Percentiles rank a stretch among this genome's conserved stretches.
Evolutionary conservation across 2,797 vertebrate genomes (phyloP).

Genomic region (Meriones psammophilus): DNA sequence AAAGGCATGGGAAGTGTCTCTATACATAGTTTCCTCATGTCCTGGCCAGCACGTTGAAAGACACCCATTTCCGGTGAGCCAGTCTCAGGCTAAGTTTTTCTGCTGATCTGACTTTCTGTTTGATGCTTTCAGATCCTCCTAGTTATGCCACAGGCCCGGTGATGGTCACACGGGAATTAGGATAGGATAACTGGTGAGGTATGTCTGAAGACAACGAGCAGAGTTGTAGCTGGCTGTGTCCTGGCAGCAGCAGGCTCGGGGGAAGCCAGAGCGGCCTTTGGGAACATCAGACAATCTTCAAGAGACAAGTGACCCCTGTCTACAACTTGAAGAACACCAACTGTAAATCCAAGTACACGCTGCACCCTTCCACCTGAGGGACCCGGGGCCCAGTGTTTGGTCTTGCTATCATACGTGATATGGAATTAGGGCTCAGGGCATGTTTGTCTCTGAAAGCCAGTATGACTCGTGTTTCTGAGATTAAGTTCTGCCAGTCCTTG

Average conservation of each 20-base stretch:
- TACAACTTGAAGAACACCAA: background rate
- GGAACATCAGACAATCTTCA: background rate
- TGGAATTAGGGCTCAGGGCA: constrained; percentile 12
- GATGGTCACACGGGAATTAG: background rate
- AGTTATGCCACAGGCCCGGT: background rate
- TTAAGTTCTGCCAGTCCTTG: constrained; percentile 55
- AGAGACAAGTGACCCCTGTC: background rate
- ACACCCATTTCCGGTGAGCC: background rate
- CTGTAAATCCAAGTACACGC: background rate
- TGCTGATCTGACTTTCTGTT: constrained; percentile 50
- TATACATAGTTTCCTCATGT: background rate
- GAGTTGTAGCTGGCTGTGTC: background rate
- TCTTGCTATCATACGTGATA: constrained; percentile 73
- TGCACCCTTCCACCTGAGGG: background rate
- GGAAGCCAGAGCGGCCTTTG: background rate
- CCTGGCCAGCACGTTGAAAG: background rate
- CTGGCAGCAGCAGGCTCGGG: background rate
- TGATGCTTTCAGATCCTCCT: constrained; percentile 9
- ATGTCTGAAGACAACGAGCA: background rate
- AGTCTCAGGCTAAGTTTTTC: constrained; percentile 17
- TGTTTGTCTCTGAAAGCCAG: constrained; percentile 44
- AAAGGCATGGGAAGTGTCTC: constrained; percentile 37
- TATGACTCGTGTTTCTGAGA: constrained; percentile 40
- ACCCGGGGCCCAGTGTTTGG: constrained; percentile 43
- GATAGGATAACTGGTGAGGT: background rate